These are phyloP conservation scores for Pseudochromis fuscus DNA, from an alignment of 2,797 vertebrate species.

Conservation along the genomic window DNA sequence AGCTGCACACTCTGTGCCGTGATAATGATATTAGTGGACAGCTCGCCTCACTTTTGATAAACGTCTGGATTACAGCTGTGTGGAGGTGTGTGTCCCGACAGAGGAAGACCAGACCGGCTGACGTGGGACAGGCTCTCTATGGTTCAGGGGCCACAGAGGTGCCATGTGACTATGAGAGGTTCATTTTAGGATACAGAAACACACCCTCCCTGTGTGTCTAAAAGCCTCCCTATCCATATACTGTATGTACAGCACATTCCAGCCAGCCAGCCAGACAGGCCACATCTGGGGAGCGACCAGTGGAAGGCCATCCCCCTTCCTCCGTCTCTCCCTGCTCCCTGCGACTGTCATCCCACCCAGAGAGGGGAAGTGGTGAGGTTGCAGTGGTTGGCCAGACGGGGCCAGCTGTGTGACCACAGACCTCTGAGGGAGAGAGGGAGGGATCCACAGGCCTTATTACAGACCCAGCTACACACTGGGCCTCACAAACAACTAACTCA, in stretches of 20 bases:
- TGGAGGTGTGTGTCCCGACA: constrained; percentile 56
- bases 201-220: constrained; percentile 70
- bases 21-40: constrained; percentile 77
- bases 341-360: constrained; percentile 84
- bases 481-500: constrained; percentile 83
- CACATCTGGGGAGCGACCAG: constrained; percentile 72
- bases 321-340: constrained; percentile 67
- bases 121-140: constrained; percentile 49
- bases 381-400: constrained; percentile 80
- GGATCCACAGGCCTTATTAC: constrained; percentile 82
- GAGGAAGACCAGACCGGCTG: constrained; percentile 47
- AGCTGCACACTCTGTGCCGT: constrained; percentile 54
- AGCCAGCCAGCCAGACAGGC: constrained; percentile 59
- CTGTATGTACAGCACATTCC: constrained; percentile 73
- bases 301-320: constrained; percentile 61
- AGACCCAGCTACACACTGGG: constrained; percentile 77
- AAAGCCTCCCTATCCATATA: constrained; percentile 61
- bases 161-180: constrained; percentile 72
- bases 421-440: constrained; percentile 76
- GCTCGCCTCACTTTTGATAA: constrained; percentile 72
- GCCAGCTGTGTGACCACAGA: constrained; percentile 85
- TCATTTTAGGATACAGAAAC: constrained; percentile 80
- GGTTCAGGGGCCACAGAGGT: constrained; percentile 65
- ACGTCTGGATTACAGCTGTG: constrained; percentile 61
- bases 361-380: constrained; percentile 86